phyloP scores from a whole-genome alignment of 2,888 invertebrate species.

The Ecdyonurus torrentis region DNA sequence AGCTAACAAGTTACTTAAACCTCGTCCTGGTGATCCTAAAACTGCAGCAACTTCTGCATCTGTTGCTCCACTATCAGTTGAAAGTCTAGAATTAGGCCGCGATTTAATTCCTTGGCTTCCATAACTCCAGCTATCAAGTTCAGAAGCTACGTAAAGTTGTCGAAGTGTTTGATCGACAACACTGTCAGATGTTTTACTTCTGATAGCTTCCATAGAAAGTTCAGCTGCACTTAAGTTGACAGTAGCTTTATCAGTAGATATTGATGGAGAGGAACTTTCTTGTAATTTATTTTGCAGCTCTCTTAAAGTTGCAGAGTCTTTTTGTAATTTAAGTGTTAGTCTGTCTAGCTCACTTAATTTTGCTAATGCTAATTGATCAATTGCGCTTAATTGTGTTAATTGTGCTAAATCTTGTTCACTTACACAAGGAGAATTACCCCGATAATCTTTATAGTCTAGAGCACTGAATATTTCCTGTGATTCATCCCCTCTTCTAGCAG shows the following conservation, averaged over 20 bases:
- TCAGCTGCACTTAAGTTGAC: neutral
- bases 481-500: slow-evolving; percentile 19
- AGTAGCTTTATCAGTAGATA: neutral
- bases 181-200: slow-evolving; percentile 6
- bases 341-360: slow-evolving; percentile 64
- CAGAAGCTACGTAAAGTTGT: slow-evolving; percentile 44
- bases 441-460: slow-evolving; percentile 60
- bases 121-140: slow-evolving; percentile 49
- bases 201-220: neutral
- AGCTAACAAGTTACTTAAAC: slow-evolving; percentile 15
- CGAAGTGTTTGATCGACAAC: slow-evolving; percentile 52
- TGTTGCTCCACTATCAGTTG: slow-evolving; percentile 41
- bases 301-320: slow-evolving; percentile 60
- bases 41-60: slow-evolving; percentile 40
- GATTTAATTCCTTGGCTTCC: slow-evolving; percentile 32
- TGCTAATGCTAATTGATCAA: slow-evolving; percentile 61
- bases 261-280: slow-evolving; percentile 23
- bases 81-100: slow-evolving; percentile 43
- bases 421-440: slow-evolving; percentile 54
- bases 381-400: slow-evolving; percentile 52
- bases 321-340: slow-evolving; percentile 55
- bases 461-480: slow-evolving; percentile 52
- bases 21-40: slow-evolving; percentile 12
- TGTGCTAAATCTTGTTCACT: slow-evolving; percentile 64
- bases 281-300: slow-evolving; percentile 52